These are phyloP conservation scores for Cathartes aura DNA, from an alignment of 2,113 vertebrate species.

Conservation along the genomic window DNA sequence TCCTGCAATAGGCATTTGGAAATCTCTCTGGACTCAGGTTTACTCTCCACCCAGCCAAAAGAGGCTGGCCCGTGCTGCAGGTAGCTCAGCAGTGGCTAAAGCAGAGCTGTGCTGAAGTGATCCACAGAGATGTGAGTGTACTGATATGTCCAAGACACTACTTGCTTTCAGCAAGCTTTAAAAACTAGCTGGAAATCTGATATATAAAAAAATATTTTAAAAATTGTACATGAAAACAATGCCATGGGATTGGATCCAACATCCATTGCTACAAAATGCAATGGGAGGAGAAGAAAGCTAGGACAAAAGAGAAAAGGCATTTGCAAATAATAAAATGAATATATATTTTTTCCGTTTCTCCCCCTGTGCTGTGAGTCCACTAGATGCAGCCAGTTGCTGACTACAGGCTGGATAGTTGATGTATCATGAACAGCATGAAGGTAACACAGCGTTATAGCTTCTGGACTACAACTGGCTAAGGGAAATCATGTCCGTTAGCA, in stretches of 20 bases:
- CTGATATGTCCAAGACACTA: background rate
- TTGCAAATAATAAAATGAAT: background rate
- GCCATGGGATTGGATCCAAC: background rate
- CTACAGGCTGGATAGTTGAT: background rate
- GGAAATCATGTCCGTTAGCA: background rate
- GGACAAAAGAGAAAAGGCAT: background rate
- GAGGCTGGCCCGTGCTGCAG: background rate
- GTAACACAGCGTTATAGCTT: background rate
- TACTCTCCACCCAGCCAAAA: background rate
- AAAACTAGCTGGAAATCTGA: background rate
- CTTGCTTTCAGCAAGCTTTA: background rate
- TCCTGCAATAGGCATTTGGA: background rate
- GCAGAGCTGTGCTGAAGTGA: background rate
- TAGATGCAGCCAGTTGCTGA: background rate
- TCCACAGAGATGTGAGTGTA: background rate
- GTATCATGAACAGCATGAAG: background rate
- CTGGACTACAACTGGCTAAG: background rate
- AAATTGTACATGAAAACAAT: background rate
- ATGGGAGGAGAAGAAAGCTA: background rate
- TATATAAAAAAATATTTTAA: background rate
- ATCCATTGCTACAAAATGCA: background rate
- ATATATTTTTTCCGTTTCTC: background rate
- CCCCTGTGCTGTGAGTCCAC: background rate
- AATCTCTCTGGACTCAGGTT: background rate
- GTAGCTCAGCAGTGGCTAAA: background rate